Base-by-base conservation (phyloP, 2,113 vertebrate genomes). In the Phyllopteryx taeniolatus region DNA sequence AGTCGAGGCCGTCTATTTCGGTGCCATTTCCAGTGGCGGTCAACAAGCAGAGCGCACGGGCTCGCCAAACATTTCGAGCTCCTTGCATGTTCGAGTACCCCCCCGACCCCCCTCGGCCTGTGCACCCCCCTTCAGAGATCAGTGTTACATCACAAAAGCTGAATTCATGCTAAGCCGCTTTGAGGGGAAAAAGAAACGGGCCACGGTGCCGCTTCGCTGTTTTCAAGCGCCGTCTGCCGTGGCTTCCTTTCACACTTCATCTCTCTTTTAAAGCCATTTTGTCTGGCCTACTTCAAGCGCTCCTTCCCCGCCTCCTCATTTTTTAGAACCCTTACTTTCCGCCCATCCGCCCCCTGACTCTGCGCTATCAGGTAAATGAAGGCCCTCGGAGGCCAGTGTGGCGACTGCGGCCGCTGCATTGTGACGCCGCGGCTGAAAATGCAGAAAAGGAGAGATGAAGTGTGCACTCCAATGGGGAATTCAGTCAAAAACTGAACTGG, bases 61-160 rank as follows among this genome's bases (percentile, higher is more conserved):
- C 71, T 84, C 81, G 77, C 76, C 82, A 83, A 87, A 83, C 43
- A 14, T 67, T 84, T 44, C 2, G 72, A 79, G 85, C 79, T 68
- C 73, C 79, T 86, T 78, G 80, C 82, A 66, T 81, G 76, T 90
- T 87, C 71, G 14, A 83, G 85, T 87, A 89, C 35, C 35, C 35
- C 35, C 35, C 35, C 2, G 90, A 90, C 11, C 83, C 80, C 83
- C 82, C 83, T 79, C 80, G 85, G 83, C 78, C 73, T 78, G 86
- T 86, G 47, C 77, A 81, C 44, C 82, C 85, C 77, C 85, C 88
- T 89, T 86, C 91, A 88, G 73, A 88, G 71, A 62, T 17, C 51
- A 9, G 67, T 80, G 81, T 89, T 90, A 87, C 83, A 85, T 92
- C 88, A 90, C 90, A 92, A 89, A 90, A 80, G 86, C 70, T 64